Evolutionary conservation across 2,113 vertebrate genomes (phyloP), one percentile per base, ranked within the genome.

Genomic region (Fulmarus glacialis): DNA sequence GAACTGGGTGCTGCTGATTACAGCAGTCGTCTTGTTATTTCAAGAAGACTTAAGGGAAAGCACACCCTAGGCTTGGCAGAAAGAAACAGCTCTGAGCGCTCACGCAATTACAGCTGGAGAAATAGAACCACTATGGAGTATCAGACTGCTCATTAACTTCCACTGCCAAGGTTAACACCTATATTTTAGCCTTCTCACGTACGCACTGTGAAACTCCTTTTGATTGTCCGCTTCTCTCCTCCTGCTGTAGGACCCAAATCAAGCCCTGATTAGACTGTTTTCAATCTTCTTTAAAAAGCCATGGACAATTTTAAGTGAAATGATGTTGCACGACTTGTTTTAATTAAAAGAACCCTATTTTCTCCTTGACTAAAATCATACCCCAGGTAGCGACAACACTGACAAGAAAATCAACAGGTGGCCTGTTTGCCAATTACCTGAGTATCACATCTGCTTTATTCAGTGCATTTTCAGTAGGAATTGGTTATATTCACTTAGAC

Each of bases 271-370:
- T 92, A 91, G 72, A 86, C 40, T 23, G 15, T 27, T 94, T 96
- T 96, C 82, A 87, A 71, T 88, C 77, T 97, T 93, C 72, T 95
- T 95, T 81, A 59, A 96, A 97, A 97, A 95, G 53, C 47, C 53
- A 73, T 11, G 15, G 89, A 83, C 34, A 64, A 93, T 95, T 87
- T 87, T 94, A 92, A 94, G 79, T 90, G 86, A 96, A 96, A 94
- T 72, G 53, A 56, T 84, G 84, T 73, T 79, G 84, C 78, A 56
- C 24, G 2, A 77, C 89, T 81, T 86, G 82, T 86, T 96, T 96
- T 96, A 97, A 96, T 97, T 97, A 92, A 92, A 94, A 68, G 67
- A 96, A 66, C 56, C 71, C 42, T 86, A 70, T 96, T 98, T 97
- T 97, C 88, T 96, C 60, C 71, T 90, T 91, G 83, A 91, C 78